These are phyloP conservation scores for Rhincodon typus DNA, from an alignment of 2,797 vertebrate species.

Conservation along the genomic window DNA sequence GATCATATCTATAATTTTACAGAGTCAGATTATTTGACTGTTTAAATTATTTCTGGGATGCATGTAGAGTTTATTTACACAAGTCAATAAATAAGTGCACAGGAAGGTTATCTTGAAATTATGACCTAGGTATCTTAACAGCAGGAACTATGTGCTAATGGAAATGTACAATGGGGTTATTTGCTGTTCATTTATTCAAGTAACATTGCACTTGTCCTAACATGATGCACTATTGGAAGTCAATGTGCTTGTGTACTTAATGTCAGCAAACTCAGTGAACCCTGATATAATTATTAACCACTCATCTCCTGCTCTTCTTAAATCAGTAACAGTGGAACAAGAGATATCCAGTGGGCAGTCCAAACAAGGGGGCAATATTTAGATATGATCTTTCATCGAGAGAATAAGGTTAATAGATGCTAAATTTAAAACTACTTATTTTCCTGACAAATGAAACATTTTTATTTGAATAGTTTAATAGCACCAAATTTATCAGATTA, in stretches of 20 bases:
- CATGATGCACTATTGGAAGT: background rate
- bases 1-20: background rate
- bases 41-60: background rate
- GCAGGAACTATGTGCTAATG: background rate
- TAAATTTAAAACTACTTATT: background rate
- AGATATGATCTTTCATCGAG: background rate
- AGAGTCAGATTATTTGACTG: background rate
- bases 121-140: background rate
- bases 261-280: background rate
- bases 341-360: background rate
- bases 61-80: background rate
- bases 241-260: conserved; percentile 1
- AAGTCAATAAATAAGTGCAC: background rate
- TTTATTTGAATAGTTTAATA: background rate
- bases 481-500: background rate
- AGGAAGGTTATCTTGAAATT: conserved; percentile 4
- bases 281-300: conserved; percentile 2
- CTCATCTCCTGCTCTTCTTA: background rate
- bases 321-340: background rate
- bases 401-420: background rate
- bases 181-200: background rate
- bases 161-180: background rate
- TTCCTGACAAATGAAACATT: background rate
- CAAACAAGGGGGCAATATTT: background rate
- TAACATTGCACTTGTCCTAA: background rate